Percentiles rank a stretch among this genome's conserved stretches.
phyloP scores from a whole-genome alignment of 2,888 invertebrate genomes.

The Drosophila buzzatii region DNA sequence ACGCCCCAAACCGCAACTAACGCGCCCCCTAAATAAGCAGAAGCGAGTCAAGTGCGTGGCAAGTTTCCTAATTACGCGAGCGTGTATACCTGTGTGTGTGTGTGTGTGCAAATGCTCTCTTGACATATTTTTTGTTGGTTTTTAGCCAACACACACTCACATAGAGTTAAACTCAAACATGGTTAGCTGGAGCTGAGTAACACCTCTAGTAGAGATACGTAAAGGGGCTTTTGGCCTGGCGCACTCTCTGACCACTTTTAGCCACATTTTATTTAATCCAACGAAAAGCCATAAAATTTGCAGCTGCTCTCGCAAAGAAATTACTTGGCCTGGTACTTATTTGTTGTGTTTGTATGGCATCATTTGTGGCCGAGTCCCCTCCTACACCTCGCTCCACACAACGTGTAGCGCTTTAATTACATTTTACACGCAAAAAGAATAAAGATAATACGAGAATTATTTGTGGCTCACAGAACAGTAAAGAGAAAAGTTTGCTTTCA shows the following conservation, averaged over 20 bases:
- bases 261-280: conserved; percentile 58
- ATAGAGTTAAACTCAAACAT: conserved; percentile 41
- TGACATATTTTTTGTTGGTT: conserved; percentile 67
- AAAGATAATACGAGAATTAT: conserved; percentile 45
- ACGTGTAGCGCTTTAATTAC: conserved; percentile 61
- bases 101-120: conserved; percentile 60
- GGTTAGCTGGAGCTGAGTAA: neutral
- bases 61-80: conserved; percentile 78
- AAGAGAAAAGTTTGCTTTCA: conserved; percentile 34
- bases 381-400: no score
- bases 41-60: conserved; percentile 75
- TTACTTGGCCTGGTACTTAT: conserved; percentile 51
- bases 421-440: conserved; percentile 53
- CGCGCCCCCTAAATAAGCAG: conserved; percentile 13
- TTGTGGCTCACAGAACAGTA: conserved; percentile 17
- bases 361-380: conserved; percentile 32
- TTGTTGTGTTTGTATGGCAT: conserved; percentile 48
- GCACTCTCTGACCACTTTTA: conserved; percentile 34
- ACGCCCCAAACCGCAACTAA: neutral
- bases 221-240: conserved; percentile 1
- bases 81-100: conserved; percentile 42
- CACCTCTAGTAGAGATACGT: neutral
- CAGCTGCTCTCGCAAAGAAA: conserved; percentile 46
- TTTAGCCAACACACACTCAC: conserved; percentile 20
- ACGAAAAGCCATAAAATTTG: conserved; percentile 51